These are phyloP conservation scores for Eupithecia pulchellata DNA, from an alignment of 2,888 invertebrate species.

Conservation along the genomic window DNA sequence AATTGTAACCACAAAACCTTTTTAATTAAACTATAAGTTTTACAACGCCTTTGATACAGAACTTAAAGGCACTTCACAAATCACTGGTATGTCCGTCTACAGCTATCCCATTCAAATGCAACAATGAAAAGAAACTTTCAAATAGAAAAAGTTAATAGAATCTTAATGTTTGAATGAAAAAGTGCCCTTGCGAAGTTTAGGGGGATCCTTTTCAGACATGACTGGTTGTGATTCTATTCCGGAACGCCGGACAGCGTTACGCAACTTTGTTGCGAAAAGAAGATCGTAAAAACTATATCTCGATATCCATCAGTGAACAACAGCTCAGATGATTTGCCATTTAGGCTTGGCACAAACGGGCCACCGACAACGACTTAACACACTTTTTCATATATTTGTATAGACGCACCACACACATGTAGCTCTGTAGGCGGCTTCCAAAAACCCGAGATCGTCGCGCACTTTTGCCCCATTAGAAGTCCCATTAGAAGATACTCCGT, in stretches of 20 bases:
- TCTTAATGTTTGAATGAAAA: neutral
- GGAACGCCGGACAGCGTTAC: neutral
- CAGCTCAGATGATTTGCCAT: neutral
- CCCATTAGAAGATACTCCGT: neutral
- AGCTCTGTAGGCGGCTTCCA: too few relatives aligned
- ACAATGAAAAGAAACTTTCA: neutral
- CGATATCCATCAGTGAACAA: neutral
- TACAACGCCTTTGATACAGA: too few relatives aligned
- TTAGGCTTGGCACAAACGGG: neutral
- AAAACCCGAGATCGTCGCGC: too few relatives aligned
- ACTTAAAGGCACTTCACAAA: too few relatives aligned
- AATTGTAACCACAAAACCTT: too few relatives aligned
- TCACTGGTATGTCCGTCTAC: neutral
- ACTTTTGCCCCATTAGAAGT: too few relatives aligned
- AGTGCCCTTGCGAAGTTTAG: neutral
- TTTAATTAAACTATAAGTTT: too few relatives aligned
- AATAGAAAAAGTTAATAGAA: neutral
- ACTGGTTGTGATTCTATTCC: neutral
- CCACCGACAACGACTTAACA: neutral
- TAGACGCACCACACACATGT: too few relatives aligned
- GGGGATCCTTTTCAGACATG: neutral
- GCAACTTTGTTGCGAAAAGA: neutral
- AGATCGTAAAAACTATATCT: neutral
- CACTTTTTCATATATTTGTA: too few relatives aligned
- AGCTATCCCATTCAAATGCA: neutral